A percentile compares a stretch with the other conserved stretches of the same genome.
Evolutionary conservation across 2,888 invertebrate species (phyloP).

Genomic region (Panzeria rudis): DNA sequence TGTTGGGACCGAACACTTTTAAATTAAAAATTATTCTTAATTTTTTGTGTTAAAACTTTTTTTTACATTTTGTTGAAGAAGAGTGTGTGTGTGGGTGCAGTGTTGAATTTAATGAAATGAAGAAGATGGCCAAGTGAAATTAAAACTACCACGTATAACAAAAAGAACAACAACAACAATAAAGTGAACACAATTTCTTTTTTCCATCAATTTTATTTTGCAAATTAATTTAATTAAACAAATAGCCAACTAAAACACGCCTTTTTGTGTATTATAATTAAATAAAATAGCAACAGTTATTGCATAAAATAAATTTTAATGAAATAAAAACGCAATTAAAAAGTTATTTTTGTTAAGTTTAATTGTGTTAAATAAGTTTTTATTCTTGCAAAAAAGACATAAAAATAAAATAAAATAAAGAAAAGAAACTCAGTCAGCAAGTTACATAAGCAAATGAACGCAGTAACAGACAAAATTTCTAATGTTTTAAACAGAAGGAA

Average conservation of each 20-base stretch:
- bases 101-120: slow-evolving; percentile 52
- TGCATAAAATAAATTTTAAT: slow-evolving; percentile 2
- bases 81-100: slow-evolving; percentile 52
- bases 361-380: not conserved
- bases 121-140: slow-evolving; percentile 38
- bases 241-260: slow-evolving; percentile 19
- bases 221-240: slow-evolving; percentile 10
- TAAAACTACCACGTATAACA: slow-evolving; percentile 18
- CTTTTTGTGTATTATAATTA: slow-evolving; percentile 1
- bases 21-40: slow-evolving; percentile 54
- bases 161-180: slow-evolving; percentile 21
- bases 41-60: slow-evolving; percentile 64
- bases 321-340: not conserved
- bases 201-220: not conserved
- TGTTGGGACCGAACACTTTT: slow-evolving; percentile 59
- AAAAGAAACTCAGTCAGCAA: slow-evolving; percentile 10
- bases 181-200: slow-evolving; percentile 19
- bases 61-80: slow-evolving; percentile 40
- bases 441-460: slow-evolving; percentile 52
- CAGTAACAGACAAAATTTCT: slow-evolving; percentile 18
- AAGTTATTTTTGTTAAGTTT: not conserved
- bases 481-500: slow-evolving; percentile 30
- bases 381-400: not conserved
- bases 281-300: not conserved
- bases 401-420: not conserved